Evolutionary conservation across 1,140 invertebrate species (phyloP).

Genomic region (Oreohelix idahoensis): DNA sequence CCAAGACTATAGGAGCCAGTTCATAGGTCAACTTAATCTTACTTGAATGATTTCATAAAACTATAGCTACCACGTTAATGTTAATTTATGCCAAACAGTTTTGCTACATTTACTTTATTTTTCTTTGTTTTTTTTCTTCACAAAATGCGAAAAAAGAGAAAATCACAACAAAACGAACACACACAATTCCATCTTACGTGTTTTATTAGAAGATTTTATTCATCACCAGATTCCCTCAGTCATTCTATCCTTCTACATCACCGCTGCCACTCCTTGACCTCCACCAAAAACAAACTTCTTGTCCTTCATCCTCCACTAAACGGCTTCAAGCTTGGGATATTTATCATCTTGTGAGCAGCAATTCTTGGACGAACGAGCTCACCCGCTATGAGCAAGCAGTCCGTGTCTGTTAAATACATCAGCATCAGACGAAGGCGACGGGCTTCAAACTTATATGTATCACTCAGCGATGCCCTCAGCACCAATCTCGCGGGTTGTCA

Average conservation of each 20-base stretch:
- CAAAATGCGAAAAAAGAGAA: too few species aligned
- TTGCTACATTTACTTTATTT: too few species aligned
- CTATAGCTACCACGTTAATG: too few species aligned
- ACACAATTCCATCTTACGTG: too few species aligned
- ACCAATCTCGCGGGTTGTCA: neutral
- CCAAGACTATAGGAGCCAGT: too few species aligned
- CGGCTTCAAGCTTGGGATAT: neutral
- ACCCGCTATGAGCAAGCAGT: neutral
- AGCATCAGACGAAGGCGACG: neutral
- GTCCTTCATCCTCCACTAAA: neutral
- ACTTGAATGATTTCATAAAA: too few species aligned
- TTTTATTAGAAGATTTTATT: neutral
- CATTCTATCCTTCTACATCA: neutral
- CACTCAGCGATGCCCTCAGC: constrained; percentile 1
- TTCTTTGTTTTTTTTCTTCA: too few species aligned
- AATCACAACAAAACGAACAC: too few species aligned
- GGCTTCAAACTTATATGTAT: neutral
- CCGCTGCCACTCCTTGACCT: too few species aligned
- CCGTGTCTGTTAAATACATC: neutral
- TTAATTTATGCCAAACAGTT: too few species aligned
- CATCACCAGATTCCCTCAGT: neutral
- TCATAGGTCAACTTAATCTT: too few species aligned
- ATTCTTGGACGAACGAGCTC: neutral
- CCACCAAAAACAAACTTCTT: neutral
- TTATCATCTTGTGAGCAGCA: neutral